A percentile compares a stretch with the other conserved stretches of the same genome.
Evolutionary conservation across 2,113 vertebrate species (phyloP).

Genomic region (Notothenia coriiceps): DNA sequence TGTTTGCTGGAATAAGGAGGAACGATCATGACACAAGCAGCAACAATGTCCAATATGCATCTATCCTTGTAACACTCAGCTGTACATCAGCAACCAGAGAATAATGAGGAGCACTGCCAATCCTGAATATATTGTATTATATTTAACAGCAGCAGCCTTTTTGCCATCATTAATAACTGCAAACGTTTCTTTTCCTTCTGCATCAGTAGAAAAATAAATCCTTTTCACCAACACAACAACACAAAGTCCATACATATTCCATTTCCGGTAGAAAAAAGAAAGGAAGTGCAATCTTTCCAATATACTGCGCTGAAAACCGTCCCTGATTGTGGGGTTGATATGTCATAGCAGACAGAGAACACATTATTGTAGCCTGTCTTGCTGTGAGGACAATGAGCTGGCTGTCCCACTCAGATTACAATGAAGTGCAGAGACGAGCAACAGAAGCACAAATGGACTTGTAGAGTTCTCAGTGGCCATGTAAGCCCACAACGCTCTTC

Average conservation of each 20-base stretch:
- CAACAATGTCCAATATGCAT: neutral
- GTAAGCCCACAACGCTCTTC: neutral
- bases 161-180: too few relatives aligned
- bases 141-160: too few relatives aligned
- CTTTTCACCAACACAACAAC: neutral
- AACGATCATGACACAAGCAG: neutral
- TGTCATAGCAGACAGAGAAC: conserved; percentile 29
- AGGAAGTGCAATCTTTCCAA: neutral
- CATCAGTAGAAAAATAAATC: too few relatives aligned
- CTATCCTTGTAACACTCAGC: neutral
- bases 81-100: neutral
- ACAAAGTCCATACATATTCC: neutral
- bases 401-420: conserved; percentile 11
- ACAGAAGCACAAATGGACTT: conserved; percentile 7
- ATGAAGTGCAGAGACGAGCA: conserved; percentile 5
- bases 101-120: neutral
- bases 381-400: conserved; percentile 16
- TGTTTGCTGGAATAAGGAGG: neutral
- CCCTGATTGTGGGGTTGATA: neutral
- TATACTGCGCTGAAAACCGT: neutral
- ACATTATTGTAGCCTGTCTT: neutral
- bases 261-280: neutral
- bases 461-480: neutral
- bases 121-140: neutral
- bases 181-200: too few relatives aligned